Evolutionary conservation across 2,113 vertebrate genomes (phyloP).

Genomic region (Nicator chloris): DNA sequence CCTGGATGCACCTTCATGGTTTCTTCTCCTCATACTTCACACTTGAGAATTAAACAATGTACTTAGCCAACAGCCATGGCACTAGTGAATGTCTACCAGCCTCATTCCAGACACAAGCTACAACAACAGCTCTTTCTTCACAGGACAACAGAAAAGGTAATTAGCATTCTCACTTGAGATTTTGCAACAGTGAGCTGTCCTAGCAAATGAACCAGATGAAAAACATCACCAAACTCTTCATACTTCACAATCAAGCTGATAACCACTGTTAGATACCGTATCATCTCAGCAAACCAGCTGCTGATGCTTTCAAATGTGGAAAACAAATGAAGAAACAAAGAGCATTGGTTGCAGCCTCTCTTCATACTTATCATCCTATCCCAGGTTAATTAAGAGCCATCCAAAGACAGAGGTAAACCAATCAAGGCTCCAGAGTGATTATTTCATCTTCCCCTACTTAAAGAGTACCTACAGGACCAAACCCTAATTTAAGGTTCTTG

Average conservation of each 20-base stretch:
- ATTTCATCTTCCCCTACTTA: not conserved
- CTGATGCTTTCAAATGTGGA: not conserved
- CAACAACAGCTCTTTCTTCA: not conserved
- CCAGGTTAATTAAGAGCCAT: not conserved
- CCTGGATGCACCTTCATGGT: not conserved
- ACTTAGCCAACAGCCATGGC: not conserved
- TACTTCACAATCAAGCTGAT: not conserved
- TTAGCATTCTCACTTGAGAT: not conserved
- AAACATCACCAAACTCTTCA: not conserved
- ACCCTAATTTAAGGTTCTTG: not conserved
- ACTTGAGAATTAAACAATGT: not conserved
- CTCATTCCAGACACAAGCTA: not conserved
- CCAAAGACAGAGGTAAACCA: not conserved
- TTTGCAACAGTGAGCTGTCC: not conserved
- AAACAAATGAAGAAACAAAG: not conserved
- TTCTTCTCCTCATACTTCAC: not conserved
- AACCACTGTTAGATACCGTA: not conserved
- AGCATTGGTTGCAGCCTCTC: not conserved
- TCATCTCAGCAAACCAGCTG: not conserved
- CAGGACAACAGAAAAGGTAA: not conserved
- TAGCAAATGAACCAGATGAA: not conserved
- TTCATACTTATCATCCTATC: not conserved
- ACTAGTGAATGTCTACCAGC: not conserved
- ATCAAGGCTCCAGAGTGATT: not conserved
- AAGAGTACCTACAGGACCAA: not conserved